These are phyloP conservation scores for Himalopsyche tibetana DNA, from an alignment of 2,888 invertebrate species.

Conservation along the genomic window DNA sequence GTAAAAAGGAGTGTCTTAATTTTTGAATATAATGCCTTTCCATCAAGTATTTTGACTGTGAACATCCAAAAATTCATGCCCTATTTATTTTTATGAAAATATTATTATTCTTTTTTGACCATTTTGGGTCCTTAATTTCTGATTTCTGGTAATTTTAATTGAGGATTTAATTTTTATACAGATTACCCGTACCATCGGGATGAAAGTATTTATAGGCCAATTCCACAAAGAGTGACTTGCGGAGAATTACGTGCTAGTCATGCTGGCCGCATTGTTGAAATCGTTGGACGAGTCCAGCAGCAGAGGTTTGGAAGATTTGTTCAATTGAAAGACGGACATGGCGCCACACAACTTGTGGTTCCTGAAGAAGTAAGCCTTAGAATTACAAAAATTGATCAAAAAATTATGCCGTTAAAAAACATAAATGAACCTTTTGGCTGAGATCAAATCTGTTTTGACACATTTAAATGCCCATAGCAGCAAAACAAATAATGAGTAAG, in stretches of 20 bases:
- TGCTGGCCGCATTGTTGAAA: constrained; percentile 76
- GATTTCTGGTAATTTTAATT: too few species aligned
- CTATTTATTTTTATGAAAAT: too few species aligned
- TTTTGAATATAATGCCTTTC: too few species aligned
- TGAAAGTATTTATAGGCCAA: neutral
- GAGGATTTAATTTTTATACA: neutral
- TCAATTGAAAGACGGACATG: constrained; percentile 80
- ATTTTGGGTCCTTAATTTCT: too few species aligned
- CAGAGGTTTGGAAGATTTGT: constrained; percentile 78
- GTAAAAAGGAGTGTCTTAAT: too few species aligned
- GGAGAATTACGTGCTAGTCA: constrained; percentile 77
- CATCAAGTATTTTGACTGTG: too few species aligned
- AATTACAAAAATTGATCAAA: neutral
- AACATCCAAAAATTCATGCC: too few species aligned
- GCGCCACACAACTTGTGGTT: constrained; percentile 78
- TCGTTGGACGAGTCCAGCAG: constrained; percentile 81
- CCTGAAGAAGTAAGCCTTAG: constrained; percentile 69
- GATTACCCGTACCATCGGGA: neutral
- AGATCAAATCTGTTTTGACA: neutral
- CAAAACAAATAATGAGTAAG: too few species aligned
- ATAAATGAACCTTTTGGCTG: neutral
- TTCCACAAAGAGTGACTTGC: constrained; percentile 73
- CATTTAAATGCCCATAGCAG: too few species aligned
- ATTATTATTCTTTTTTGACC: too few species aligned
- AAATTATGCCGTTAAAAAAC: too few species aligned